Conservation (phyloP, 2,113 vertebrate species). For the Argyrosomus japonicus region DNA sequence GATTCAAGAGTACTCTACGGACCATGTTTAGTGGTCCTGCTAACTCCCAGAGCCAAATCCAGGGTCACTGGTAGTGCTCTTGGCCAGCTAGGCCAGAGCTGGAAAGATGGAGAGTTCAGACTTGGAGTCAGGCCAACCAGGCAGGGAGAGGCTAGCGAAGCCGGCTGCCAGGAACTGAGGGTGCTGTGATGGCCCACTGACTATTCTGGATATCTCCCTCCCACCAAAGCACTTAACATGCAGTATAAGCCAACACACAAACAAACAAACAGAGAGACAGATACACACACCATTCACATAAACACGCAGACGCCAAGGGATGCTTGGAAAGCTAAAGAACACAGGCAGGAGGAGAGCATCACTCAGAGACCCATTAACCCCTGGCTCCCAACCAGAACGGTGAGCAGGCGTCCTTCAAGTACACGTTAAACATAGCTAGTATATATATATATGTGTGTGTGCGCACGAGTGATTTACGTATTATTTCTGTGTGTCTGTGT, state of each 20-base stretch:
- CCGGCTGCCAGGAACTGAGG: conserved; percentile 65
- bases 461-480: conserved; percentile 62
- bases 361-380: conserved; percentile 80
- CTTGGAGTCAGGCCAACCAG: conserved; percentile 56
- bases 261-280: conserved; percentile 67
- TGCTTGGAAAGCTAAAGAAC: conserved; percentile 66
- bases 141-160: conserved; percentile 59
- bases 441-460: conserved; percentile 46
- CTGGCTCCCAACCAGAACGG: conserved; percentile 77
- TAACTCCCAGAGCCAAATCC: conserved; percentile 47
- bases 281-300: conserved; percentile 67
- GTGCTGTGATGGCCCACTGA: conserved; percentile 58
- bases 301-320: conserved; percentile 67
- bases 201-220: conserved; percentile 62
- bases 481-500: conserved; percentile 38
- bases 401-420: conserved; percentile 65
- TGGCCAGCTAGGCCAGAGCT: conserved; percentile 43
- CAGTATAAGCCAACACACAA: conserved; percentile 65
- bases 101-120: conserved; percentile 54
- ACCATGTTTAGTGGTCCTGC: conserved; percentile 59
- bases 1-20: conserved; percentile 54
- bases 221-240: conserved; percentile 74
- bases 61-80: conserved; percentile 55
- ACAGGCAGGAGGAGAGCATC: conserved; percentile 68
- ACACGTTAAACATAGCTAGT: conserved; percentile 65